Conservation (phyloP, 2,113 vertebrate species). For the Salvelinus sp. region DNA sequence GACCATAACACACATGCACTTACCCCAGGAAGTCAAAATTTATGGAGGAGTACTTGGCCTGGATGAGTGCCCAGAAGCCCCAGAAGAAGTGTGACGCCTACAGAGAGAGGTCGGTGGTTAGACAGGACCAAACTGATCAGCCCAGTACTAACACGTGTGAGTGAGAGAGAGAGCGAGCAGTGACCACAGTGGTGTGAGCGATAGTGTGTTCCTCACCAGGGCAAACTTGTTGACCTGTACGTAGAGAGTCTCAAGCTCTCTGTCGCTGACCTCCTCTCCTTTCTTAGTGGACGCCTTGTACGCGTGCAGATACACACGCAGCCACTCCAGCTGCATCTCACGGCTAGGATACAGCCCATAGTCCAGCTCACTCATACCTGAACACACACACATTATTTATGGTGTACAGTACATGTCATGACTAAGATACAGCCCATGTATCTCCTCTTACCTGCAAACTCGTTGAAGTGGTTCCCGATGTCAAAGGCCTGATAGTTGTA, state of each 20-base stretch:
- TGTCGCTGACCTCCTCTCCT: constrained; percentile 69
- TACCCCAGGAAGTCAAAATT: constrained; percentile 96
- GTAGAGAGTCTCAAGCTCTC: constrained; percentile 88
- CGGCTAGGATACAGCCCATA: constrained; percentile 81
- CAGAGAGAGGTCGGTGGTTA: constrained; percentile 10
- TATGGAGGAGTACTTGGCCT: constrained; percentile 93
- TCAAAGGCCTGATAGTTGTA: constrained; percentile 98
- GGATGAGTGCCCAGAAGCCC: constrained; percentile 97
- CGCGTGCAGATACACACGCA: constrained; percentile 85
- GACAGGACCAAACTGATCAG: background rate
- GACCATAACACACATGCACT: constrained; percentile 21
- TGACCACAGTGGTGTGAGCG: too few species aligned
- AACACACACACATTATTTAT: background rate
- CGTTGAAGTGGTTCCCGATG: constrained; percentile 98
- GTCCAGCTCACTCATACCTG: constrained; percentile 91
- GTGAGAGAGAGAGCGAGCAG: background rate
- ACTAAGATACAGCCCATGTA: background rate
- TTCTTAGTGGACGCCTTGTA: constrained; percentile 81
- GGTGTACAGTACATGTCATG: too few species aligned
- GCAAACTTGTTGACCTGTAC: constrained; percentile 97
- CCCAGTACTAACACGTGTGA: too few species aligned
- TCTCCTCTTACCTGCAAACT: constrained; percentile 87
- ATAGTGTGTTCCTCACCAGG: constrained; percentile 78
- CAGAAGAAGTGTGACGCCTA: constrained; percentile 97
- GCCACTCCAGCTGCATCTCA: constrained; percentile 90